phyloP scores from a whole-genome alignment of 2,797 vertebrate species.

The Falco berigora region DNA sequence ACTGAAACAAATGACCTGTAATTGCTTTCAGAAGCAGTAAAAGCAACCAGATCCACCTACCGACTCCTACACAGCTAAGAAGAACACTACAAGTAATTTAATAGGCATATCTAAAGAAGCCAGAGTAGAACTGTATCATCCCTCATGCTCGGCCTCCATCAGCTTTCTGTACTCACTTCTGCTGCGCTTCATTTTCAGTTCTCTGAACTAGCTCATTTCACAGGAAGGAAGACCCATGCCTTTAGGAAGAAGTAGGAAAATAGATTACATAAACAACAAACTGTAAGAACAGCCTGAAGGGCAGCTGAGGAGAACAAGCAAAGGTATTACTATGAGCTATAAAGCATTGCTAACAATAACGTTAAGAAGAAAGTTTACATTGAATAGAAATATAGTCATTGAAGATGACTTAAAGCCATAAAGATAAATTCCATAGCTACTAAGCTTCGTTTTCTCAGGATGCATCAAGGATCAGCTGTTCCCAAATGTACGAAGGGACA shows the following conservation, averaged over 20 bases:
- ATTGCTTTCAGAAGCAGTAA: neutral
- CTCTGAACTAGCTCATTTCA: neutral
- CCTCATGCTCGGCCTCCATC: neutral
- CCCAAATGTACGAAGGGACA: rapidly evolving
- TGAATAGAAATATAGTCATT: rapidly evolving
- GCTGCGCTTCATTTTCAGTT: neutral
- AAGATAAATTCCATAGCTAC: neutral
- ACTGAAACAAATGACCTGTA: neutral
- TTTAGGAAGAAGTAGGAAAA: neutral
- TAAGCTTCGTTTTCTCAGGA: neutral
- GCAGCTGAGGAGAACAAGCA: rapidly evolving
- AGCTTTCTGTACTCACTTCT: neutral
- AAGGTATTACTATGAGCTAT: neutral
- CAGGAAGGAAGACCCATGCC: neutral
- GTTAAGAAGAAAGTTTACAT: neutral
- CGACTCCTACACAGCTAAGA: neutral
- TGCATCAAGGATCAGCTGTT: neutral
- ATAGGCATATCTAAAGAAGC: neutral
- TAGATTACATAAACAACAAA: neutral
- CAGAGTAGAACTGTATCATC: neutral
- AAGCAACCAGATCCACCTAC: neutral
- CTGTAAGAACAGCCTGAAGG: neutral
- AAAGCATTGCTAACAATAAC: neutral
- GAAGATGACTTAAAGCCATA: neutral
- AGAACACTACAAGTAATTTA: neutral